These are phyloP conservation scores for Andricus grossulariae DNA, from an alignment of 1,140 invertebrate genomes.

Conservation along the genomic window DNA sequence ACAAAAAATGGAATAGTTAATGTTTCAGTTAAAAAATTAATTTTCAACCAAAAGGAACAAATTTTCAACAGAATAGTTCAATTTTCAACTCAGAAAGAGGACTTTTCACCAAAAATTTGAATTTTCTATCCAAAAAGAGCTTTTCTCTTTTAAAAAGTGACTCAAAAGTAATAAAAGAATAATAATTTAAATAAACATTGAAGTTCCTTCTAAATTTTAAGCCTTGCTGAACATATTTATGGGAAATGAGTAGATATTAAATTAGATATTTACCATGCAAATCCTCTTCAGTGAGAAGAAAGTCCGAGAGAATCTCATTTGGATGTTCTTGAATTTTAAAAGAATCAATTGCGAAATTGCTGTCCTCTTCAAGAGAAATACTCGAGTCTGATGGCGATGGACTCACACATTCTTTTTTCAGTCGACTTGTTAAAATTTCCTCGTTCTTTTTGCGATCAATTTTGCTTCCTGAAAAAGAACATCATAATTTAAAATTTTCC, in stretches of 20 bases:
- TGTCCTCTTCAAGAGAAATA: slow-evolving; percentile 3
- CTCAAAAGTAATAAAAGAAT: too few species aligned
- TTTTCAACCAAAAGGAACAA: too few species aligned
- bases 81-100: too few species aligned
- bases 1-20: too few species aligned
- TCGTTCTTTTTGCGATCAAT: not conserved
- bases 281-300: slow-evolving; percentile 14
- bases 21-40: too few species aligned
- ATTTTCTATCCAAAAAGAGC: too few species aligned
- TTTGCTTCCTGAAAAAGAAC: slow-evolving; percentile 3
- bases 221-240: not conserved
- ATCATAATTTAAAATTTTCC: not conserved
- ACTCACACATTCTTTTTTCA: slow-evolving; percentile 10
- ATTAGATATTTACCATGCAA: not conserved
- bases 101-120: too few species aligned
- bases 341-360: not conserved
- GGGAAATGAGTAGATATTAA: not conserved
- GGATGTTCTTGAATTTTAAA: slow-evolving; percentile 34
- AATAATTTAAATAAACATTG: too few species aligned
- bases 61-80: too few species aligned
- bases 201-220: too few species aligned
- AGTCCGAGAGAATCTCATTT: slow-evolving; percentile 8
- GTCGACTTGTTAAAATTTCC: not conserved
- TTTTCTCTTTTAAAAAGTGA: too few species aligned
- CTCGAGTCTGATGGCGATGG: not conserved